Conservation (phyloP, 2,113 vertebrate genomes). For the Amblyornis subalaris region DNA sequence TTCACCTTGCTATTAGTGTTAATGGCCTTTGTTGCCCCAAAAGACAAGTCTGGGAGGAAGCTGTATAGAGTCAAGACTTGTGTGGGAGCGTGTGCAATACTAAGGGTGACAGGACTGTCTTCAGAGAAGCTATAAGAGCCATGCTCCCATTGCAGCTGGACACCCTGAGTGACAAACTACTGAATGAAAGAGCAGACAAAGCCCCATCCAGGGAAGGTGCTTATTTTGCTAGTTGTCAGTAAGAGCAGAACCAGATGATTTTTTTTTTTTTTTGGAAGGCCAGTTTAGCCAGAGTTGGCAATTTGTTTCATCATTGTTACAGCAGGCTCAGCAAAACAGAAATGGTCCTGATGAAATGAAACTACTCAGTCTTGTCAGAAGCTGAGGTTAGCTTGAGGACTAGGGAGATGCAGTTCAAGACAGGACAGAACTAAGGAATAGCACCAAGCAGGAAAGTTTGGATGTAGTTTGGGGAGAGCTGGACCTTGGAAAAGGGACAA, state of each 20-base stretch:
- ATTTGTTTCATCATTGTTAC: neutral
- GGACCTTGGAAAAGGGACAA: neutral
- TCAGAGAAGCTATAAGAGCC: neutral
- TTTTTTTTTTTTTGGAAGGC: neutral
- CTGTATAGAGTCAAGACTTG: accelerated
- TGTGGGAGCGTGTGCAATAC: neutral
- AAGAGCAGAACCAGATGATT: neutral
- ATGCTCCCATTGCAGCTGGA: neutral
- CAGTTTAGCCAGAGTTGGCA: neutral
- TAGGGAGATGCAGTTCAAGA: neutral
- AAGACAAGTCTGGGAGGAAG: neutral
- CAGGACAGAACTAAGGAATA: neutral
- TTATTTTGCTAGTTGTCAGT: neutral
- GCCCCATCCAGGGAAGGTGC: neutral
- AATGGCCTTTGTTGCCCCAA: neutral
- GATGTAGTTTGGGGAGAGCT: neutral
- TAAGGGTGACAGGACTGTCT: neutral
- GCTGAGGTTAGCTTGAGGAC: neutral
- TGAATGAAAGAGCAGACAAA: neutral
- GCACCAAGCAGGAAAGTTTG: neutral
- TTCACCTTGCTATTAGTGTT: neutral
- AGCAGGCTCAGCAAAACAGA: neutral
- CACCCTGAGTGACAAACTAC: neutral
- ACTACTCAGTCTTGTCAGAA: neutral
- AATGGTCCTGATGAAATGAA: neutral